These are phyloP conservation scores for Acrobasis consociella DNA, from an alignment of 2,888 invertebrate genomes.

Conservation along the genomic window DNA sequence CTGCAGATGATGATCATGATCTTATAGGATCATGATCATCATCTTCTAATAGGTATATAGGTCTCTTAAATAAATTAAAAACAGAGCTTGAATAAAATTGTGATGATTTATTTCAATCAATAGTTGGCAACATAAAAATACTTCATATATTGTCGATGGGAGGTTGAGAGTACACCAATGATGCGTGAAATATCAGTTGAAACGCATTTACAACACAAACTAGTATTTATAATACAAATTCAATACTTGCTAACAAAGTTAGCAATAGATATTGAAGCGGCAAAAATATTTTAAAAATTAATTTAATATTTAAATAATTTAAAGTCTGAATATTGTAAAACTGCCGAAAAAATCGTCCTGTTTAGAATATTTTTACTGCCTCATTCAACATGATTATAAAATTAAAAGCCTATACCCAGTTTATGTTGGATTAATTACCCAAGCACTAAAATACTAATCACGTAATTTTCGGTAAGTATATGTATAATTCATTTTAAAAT, in stretches of 20 bases:
- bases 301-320: no score
- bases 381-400: neutral
- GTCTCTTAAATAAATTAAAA: neutral
- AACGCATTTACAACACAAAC: neutral
- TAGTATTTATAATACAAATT: neutral
- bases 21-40: no score
- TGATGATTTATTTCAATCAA: constrained; percentile 77
- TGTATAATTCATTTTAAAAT: constrained; percentile 18
- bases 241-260: neutral
- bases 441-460: neutral
- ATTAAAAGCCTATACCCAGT: neutral
- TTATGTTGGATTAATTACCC: neutral
- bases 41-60: no score
- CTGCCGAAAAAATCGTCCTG: neutral
- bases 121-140: constrained; percentile 66
- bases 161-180: constrained; percentile 33
- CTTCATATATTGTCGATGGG: constrained; percentile 39
- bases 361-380: neutral
- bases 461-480: constrained; percentile 3
- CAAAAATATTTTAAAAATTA: neutral
- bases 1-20: no score
- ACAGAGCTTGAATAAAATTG: constrained; percentile 63
- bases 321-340: no score
- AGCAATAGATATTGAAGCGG: neutral
- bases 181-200: neutral